A percentile compares a stretch with the other conserved stretches of the same genome.
Evolutionary conservation across 2,113 vertebrate species (phyloP).

Genomic region (Crocuta crocuta): DNA sequence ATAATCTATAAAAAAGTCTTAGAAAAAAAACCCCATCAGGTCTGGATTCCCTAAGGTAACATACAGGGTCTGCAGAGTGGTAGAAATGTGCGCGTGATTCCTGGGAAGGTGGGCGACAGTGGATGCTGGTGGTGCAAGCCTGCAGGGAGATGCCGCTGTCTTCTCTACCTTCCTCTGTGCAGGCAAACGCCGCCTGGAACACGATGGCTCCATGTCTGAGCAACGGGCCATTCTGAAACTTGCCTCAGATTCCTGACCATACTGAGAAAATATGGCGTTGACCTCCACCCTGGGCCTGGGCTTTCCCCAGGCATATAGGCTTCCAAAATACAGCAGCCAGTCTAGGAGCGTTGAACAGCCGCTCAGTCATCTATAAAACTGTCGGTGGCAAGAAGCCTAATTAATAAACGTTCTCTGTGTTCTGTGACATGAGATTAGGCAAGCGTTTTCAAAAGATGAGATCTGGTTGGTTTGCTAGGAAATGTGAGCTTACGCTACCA

Average conservation of each 20-base stretch:
- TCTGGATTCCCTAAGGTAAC: no score
- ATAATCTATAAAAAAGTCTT: no score
- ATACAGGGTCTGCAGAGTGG: not conserved
- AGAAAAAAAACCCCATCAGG: accelerated
- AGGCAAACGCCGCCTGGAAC: not conserved
- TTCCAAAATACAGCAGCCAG: not conserved
- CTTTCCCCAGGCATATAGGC: accelerated
- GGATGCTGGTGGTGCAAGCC: no score
- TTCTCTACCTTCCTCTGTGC: not conserved
- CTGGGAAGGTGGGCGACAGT: not conserved
- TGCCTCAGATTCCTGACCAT: not conserved
- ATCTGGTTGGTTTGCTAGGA: no score
- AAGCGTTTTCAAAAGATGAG: not conserved
- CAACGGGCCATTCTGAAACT: not conserved
- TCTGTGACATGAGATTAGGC: not conserved
- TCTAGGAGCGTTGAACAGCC: no score
- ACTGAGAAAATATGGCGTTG: accelerated
- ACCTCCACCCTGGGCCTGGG: not conserved
- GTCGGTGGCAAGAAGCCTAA: not conserved
- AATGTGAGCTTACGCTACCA: not conserved
- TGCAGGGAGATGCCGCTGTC: no score
- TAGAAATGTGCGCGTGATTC: accelerated
- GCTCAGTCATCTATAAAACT: not conserved
- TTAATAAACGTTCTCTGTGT: not conserved
- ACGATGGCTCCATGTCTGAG: no score